Evolutionary conservation across 2,113 vertebrate species (phyloP), one percentile per base, ranked within the genome.

Genomic region (Lepidothrix coronata): DNA sequence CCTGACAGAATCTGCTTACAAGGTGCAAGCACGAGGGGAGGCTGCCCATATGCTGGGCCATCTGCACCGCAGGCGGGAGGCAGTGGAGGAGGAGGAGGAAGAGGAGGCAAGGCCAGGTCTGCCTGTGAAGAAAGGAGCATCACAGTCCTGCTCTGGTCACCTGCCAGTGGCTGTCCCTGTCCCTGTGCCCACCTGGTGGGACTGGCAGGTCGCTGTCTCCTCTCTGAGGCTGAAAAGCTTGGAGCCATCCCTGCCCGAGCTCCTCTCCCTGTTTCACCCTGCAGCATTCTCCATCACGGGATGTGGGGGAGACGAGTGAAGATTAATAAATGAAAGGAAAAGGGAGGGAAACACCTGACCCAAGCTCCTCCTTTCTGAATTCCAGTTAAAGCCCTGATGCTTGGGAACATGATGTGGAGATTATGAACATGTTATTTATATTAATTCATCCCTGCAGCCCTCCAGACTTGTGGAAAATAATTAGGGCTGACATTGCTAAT

Each of bases 31-130:
- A 13, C 7, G 73, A 88, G 95, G 96, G 97, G 96, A 93, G 82
- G 22, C 92, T 90, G 95, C 96, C 96, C 98, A 98, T 97, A 97
- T 98, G 98, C 97, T 30, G 67, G 92, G 79, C 98, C 98, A 98
- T 98, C 98, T 98, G 98, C 93, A 86, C 58, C 2, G 20, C 54
- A 12, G 91, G 72, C 59, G 33, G 81, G 66, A 65, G 68, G 55
- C 28, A 10, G 90, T 58, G 1, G 6, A 4, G 54, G 48, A 71
- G 35, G 73, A 91, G 39, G 35, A 57, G 20, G 31, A 37, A 14
- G 15, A 2, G 20, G 14, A 62, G 35, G 12, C 2, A 12, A 28
- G 63, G 80, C 46, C 8, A 51, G 78, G 66, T 49, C 33, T 68
- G 57, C 39, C 62, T 4, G 39, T 2, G 1, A 25, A 22, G 19